Base-by-base conservation (phyloP, 2,797 vertebrate species). In the Molossus alvarezi region DNA sequence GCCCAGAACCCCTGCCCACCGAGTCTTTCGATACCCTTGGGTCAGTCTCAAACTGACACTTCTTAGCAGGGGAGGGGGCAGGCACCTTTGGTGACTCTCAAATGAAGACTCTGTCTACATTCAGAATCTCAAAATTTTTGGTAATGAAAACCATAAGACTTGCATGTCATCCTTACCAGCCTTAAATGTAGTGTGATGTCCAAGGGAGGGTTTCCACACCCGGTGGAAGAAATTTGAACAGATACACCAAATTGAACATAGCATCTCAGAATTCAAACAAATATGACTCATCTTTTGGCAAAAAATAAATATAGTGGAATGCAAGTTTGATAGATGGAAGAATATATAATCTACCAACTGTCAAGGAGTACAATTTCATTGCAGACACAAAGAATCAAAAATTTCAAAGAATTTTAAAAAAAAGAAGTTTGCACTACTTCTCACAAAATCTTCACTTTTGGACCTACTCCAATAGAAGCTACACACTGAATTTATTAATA, bases 401-500 rank as follows among this genome's bases (percentile, higher is more conserved):
- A 98, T 98, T 97, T 97, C 94, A 98, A 98, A 98, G 88, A 98
- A 98, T 96, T 97, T 97, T 97, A 95, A 95, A 98, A 97, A 97
- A 98, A 88, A 97, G 97, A 98, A 95, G 95, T 97, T 98, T 98
- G 98, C 98, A 98, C 98, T 98, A 97, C 98, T 98, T 98, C 97
- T 98, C 98, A 98, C 98, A 98, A 98, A 98, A 98, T 98, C 96
- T 96, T 98, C 98, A 98, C 97, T 98, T 98, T 98, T 98, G 97
- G 97, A 98, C 98, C 98, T 98, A 98, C 90, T 97, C 98, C 98
- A 98, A 98, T 98, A 98, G 98, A 98, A 99, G 98, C 98, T 98
- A 98, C 98, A 98, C 97, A 98, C 98, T 98, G 99, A 98, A 99
- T 99, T 98, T 98, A 98, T 98, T 98, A 98, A 98, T 99, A 98